phyloP scores from a whole-genome alignment of 1,140 invertebrate genomes.

The Zaprionus gabonicus region DNA sequence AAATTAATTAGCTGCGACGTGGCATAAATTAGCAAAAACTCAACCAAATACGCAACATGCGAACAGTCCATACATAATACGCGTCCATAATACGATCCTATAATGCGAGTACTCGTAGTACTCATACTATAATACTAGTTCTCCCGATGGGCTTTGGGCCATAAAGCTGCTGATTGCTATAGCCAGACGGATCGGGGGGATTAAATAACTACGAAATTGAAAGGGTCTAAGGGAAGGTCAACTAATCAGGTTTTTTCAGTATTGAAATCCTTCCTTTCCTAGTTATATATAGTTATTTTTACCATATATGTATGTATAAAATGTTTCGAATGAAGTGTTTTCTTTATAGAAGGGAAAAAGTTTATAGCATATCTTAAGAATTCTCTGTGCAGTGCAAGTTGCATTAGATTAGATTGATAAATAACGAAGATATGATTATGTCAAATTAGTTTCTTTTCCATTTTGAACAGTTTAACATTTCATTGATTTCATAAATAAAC shows the following conservation, averaged over 20 bases:
- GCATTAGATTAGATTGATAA: too few relatives aligned
- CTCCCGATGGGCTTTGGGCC: not conserved
- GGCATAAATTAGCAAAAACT: constrained; percentile 72
- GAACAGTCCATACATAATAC: constrained; percentile 14
- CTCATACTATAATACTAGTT: not conserved
- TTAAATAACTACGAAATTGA: not conserved
- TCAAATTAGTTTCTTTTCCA: too few relatives aligned
- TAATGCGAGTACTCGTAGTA: constrained; percentile 1
- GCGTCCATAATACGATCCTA: constrained; percentile 1
- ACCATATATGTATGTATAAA: too few relatives aligned
- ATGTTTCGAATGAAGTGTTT: too few relatives aligned
- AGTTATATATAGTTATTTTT: too few relatives aligned
- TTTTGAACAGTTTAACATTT: too few relatives aligned
- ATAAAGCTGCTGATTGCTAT: not conserved
- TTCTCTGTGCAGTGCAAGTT: too few relatives aligned
- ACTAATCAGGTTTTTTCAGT: not conserved
- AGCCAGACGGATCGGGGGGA: not conserved
- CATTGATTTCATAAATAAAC: too few relatives aligned
- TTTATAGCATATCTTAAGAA: too few relatives aligned
- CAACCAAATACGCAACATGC: constrained; percentile 20
- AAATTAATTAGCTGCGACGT: constrained; percentile 77
- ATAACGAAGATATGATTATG: too few relatives aligned
- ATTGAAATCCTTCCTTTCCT: too few relatives aligned
- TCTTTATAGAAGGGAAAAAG: too few relatives aligned
- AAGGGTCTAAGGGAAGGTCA: not conserved